A percentile compares a stretch with the other conserved stretches of the same genome.
Conservation (phyloP, 2,888 invertebrate genomes). For the Aphodius sticticus region DNA sequence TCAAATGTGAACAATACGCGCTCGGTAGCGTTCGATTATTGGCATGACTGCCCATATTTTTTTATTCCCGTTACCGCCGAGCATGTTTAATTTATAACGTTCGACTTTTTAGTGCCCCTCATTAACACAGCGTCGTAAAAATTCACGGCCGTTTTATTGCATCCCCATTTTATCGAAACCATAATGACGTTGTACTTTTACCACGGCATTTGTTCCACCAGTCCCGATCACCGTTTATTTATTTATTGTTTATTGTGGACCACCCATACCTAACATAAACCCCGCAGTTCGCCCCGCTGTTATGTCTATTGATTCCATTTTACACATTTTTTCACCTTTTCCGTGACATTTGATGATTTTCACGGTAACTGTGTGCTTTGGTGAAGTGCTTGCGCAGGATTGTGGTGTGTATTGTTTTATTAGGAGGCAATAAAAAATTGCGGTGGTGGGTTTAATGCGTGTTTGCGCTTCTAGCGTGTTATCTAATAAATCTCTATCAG, state of each 20-base stretch:
- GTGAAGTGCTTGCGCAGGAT: background rate
- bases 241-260: background rate
- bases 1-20: background rate
- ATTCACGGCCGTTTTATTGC: background rate
- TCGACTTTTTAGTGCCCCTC: background rate
- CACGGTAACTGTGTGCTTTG: background rate
- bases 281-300: background rate
- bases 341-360: background rate
- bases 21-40: no score
- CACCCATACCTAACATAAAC: background rate
- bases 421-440: background rate
- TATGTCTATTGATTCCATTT: background rate
- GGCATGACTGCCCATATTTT: background rate
- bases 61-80: background rate
- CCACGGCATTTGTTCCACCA: background rate
- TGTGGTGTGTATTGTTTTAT: background rate
- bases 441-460: background rate
- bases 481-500: background rate
- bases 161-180: background rate
- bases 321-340: background rate
- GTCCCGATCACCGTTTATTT: background rate
- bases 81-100: conserved; percentile 4
- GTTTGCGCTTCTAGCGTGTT: background rate
- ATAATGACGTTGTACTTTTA: conserved; percentile 4
- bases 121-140: background rate